These are phyloP conservation scores for Stenopsyche tienmushanensis DNA, from an alignment of 1,140 invertebrate genomes.

Conservation along the genomic window DNA sequence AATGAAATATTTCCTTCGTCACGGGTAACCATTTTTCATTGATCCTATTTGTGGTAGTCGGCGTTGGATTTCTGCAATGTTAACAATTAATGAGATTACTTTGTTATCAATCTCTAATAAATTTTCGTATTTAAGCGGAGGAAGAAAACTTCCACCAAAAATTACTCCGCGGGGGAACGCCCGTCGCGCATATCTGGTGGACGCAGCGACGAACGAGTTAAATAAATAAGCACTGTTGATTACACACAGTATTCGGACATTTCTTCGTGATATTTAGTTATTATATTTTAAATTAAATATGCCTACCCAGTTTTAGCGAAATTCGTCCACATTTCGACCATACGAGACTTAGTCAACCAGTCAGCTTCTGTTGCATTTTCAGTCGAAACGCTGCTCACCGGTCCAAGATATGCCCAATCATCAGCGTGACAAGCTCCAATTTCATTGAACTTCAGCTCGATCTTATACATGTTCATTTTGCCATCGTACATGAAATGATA, in stretches of 20 bases:
- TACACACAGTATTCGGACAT: too few species aligned
- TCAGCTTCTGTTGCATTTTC: slow-evolving; percentile 44
- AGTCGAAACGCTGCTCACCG: slow-evolving; percentile 41
- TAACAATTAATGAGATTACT: too few species aligned
- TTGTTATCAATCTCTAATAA: too few species aligned
- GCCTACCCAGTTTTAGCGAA: slow-evolving; percentile 56
- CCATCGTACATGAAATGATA: slow-evolving; percentile 53
- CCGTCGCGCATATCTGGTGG: too few species aligned
- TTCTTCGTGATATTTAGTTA: too few species aligned
- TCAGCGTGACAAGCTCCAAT: slow-evolving; percentile 50
- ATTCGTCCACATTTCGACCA: slow-evolving; percentile 55
- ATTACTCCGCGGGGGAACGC: too few species aligned
- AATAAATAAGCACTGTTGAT: too few species aligned
- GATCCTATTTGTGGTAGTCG: neutral
- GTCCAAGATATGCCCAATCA: slow-evolving; percentile 49
- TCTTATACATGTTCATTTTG: slow-evolving; percentile 48
- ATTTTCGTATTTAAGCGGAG: too few species aligned
- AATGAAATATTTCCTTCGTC: neutral
- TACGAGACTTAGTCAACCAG: slow-evolving; percentile 45
- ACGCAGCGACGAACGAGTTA: too few species aligned
- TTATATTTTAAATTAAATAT: slow-evolving; percentile 6
- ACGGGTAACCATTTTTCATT: neutral
- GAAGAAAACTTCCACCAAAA: too few species aligned
- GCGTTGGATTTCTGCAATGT: neutral
- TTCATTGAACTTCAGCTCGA: slow-evolving; percentile 40